Conservation (phyloP, 35 echinoderm and acorn worm genomes). For the Eucidaris tribuloides region DNA sequence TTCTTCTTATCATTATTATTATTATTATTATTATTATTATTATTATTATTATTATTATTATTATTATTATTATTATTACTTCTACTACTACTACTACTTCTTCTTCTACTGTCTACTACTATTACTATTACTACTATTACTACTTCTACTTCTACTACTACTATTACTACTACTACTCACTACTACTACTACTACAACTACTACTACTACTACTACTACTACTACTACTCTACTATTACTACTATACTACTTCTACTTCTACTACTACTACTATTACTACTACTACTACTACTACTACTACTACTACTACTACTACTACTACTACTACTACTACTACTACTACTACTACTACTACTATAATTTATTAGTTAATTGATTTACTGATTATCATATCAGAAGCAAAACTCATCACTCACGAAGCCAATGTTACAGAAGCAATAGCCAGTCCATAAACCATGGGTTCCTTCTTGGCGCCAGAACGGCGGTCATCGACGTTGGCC, state of each 20-base stretch:
- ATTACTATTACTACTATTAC: too few relatives aligned
- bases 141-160: too few relatives aligned
- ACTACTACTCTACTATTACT: too few relatives aligned
- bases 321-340: not conserved
- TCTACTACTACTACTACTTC: too few relatives aligned
- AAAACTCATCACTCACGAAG: too few relatives aligned
- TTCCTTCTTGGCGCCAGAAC: slow-evolving; percentile 13
- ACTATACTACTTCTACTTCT: not conserved
- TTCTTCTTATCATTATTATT: too few relatives aligned
- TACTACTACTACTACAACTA: not conserved
- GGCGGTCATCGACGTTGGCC: slow-evolving; percentile 67
- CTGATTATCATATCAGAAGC: not conserved
- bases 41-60: slow-evolving; percentile 1
- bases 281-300: not conserved
- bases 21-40: slow-evolving; percentile 1
- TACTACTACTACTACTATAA: not conserved
- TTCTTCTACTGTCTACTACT: too few relatives aligned
- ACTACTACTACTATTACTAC: not conserved
- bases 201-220: not conserved
- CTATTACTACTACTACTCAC: too few relatives aligned
- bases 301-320: not conserved
- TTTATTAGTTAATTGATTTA: not conserved
- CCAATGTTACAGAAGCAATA: slow-evolving; percentile 54
- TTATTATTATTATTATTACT: too few relatives aligned
- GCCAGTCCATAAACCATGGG: slow-evolving; percentile 78